Evolutionary conservation across 2,888 invertebrate species (phyloP).

Genomic region (Leptothorax acervorum): DNA sequence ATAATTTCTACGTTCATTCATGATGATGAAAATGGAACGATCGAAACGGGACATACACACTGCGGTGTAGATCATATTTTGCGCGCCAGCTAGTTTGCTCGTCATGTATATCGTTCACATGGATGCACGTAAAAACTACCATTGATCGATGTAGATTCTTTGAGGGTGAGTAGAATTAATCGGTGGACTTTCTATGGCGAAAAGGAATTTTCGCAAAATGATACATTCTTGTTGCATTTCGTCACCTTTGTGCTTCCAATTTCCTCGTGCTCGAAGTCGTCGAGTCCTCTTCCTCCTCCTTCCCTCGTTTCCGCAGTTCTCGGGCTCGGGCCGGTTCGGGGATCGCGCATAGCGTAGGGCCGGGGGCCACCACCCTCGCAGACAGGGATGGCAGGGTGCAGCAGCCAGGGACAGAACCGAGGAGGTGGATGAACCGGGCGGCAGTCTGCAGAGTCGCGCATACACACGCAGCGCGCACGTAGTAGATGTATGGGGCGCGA

Average conservation of each 20-base stretch:
- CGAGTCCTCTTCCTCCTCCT: constrained; percentile 21
- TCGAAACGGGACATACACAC: not conserved
- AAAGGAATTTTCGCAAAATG: not conserved
- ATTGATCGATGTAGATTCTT: constrained; percentile 44
- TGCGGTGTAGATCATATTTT: not conserved
- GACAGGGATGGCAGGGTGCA: constrained; percentile 71
- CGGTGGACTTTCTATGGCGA: not conserved
- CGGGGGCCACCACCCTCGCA: constrained; percentile 62
- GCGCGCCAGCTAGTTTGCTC: constrained; percentile 13
- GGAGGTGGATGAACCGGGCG: constrained; percentile 84
- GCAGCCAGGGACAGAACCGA: constrained; percentile 79
- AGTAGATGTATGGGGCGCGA: constrained; percentile 25
- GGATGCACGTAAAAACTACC: constrained; percentile 20
- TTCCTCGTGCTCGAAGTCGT: constrained; percentile 45
- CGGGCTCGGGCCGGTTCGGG: constrained; percentile 60
- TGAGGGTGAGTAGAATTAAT: constrained; percentile 25
- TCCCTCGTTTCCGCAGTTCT: constrained; percentile 60
- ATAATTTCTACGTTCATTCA: not conserved
- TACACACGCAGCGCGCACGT: constrained; percentile 33
- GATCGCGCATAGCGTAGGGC: constrained; percentile 64
- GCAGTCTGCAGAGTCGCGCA: constrained; percentile 77
- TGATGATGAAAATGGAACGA: not conserved
- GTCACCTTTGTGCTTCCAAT: constrained; percentile 46
- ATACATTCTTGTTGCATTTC: not conserved
- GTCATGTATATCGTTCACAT: constrained; percentile 16